A percentile compares a stretch with the other conserved stretches of the same genome.
These are phyloP conservation scores for Melinaea menophilus DNA, from an alignment of 2,888 invertebrate genomes.

Conservation along the genomic window DNA sequence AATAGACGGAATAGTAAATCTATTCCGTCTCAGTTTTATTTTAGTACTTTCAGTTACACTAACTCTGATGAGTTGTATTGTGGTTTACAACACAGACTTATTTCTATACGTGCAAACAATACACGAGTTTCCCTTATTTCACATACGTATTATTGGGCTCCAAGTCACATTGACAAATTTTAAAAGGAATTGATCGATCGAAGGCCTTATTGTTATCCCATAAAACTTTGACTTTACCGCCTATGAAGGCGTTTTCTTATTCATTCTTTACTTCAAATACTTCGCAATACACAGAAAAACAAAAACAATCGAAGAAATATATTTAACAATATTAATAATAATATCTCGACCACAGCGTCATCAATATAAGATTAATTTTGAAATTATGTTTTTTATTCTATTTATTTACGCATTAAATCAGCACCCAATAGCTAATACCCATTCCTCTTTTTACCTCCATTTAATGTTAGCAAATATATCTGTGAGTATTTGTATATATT, in stretches of 20 bases:
- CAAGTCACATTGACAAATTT: conserved; percentile 58
- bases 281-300: conserved; percentile 54
- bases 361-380: too few relatives aligned
- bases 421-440: too few relatives aligned
- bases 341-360: conserved; percentile 24
- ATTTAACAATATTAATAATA: conserved; percentile 32
- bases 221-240: conserved; percentile 51
- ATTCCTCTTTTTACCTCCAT: too few relatives aligned
- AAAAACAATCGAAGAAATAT: conserved; percentile 38
- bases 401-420: too few relatives aligned
- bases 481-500: too few relatives aligned
- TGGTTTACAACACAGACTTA: conserved; percentile 11
- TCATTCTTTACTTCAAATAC: conserved; percentile 48
- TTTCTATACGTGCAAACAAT: conserved; percentile 11
- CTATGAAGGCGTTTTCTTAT: conserved; percentile 41
- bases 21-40: too few relatives aligned
- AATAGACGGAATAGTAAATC: too few relatives aligned
- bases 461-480: too few relatives aligned
- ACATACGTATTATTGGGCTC: conserved; percentile 45
- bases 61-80: too few relatives aligned
- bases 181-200: conserved; percentile 51
- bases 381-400: too few relatives aligned
- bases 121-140: conserved; percentile 15
- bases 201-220: conserved; percentile 60
- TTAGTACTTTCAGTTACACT: too few relatives aligned